phyloP scores from a whole-genome alignment of 2,113 vertebrate species.

The Diphyllodes magnificus region DNA sequence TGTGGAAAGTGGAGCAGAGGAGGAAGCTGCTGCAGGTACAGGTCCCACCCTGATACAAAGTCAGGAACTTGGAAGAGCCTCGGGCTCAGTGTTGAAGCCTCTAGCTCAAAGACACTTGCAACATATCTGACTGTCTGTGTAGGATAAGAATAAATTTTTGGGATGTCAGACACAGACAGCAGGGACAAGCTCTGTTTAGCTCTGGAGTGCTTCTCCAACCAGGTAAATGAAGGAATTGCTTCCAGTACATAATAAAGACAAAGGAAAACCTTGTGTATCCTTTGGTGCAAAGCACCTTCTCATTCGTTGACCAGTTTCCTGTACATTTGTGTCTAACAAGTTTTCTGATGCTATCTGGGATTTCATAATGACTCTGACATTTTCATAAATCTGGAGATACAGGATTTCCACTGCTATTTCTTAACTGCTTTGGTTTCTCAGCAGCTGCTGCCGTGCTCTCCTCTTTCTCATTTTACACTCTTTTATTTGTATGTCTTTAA shows the following conservation, averaged over 20 bases:
- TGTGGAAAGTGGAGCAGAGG: neutral
- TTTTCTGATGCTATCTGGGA: neutral
- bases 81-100: neutral
- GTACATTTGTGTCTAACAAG: neutral
- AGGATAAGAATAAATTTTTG: neutral
- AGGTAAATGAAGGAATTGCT: neutral
- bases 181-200: neutral
- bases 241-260: neutral
- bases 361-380: neutral
- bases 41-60: neutral
- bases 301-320: neutral
- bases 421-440: neutral
- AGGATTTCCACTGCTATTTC: neutral
- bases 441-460: neutral
- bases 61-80: neutral
- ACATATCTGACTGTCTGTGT: neutral
- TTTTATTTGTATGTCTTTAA: neutral
- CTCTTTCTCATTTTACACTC: neutral
- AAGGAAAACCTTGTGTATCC: neutral
- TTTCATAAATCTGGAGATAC: neutral
- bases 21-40: neutral
- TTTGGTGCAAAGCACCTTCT: neutral
- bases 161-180: neutral
- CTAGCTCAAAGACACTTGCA: neutral
- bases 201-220: neutral